Evolutionary conservation across 2,888 invertebrate species (phyloP).

Genomic region (Lepidocyrtinus sp.): DNA sequence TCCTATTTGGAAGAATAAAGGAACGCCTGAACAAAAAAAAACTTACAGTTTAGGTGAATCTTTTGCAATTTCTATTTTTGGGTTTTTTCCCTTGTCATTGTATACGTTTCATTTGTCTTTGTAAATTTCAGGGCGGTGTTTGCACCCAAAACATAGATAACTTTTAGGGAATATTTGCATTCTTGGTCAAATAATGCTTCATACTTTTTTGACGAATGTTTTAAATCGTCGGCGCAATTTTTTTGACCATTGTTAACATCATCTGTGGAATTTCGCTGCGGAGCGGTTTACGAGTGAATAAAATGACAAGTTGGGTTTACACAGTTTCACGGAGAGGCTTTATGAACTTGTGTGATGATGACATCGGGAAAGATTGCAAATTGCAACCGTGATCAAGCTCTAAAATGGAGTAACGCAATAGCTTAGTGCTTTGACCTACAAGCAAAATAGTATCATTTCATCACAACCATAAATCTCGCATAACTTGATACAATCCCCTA

Average conservation of each 20-base stretch:
- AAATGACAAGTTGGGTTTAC: no score
- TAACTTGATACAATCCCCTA: conserved; percentile 6
- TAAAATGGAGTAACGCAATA: neutral
- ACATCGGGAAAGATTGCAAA: neutral
- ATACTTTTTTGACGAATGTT: no score
- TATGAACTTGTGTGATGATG: conserved; percentile 13
- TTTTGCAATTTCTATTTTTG: neutral
- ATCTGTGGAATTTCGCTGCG: no score
- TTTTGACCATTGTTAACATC: no score
- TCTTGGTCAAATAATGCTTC: neutral
- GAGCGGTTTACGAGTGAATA: no score
- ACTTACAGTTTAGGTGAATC: neutral
- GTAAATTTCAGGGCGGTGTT: no score
- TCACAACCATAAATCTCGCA: conserved; percentile 2
- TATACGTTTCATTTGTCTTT: no score
- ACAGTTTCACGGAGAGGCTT: no score
- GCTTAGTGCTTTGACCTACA: conserved; percentile 12
- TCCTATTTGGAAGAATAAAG: neutral
- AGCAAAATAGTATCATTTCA: conserved; percentile 17
- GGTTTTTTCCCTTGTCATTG: neutral
- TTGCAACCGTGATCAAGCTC: neutral
- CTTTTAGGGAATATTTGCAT: no score
- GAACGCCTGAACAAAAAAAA: neutral
- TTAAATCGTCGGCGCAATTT: no score
- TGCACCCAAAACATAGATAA: no score